Base-by-base conservation (phyloP, 2,888 invertebrate genomes). In the Protonemura montana region DNA sequence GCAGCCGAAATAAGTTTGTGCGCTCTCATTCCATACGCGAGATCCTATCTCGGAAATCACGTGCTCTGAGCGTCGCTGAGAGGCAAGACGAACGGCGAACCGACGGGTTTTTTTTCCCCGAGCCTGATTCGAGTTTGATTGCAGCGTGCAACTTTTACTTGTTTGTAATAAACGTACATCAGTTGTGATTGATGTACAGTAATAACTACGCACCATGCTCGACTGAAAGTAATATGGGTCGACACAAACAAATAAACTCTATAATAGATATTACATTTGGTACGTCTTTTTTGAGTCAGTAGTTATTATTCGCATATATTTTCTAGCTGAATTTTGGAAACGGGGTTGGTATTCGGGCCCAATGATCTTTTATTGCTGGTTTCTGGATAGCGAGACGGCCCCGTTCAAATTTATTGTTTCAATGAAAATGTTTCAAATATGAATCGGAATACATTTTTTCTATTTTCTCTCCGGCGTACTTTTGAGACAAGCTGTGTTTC, bases 91-190 rank as follows among this genome's bases (percentile, higher is more conserved):
- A 35, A 35, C 35, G 10, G 35, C 10, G 35, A 35, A 35, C 59
- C 16, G 59, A 59, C 59, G 59, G 35, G n/a, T n/a, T n/a, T 59
- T 59, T 59, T 59, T 59, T 59, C 59, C 59, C 13, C 59, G 59
- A 10, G 59, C 59, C 21, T 59, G 59, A 59, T 59, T 59, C 59
- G 59, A 59, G 59, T 59, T 59, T 59, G 59, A 59, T 59, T 59
- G 59, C 59, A 59, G 59, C 59, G 59, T 59, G 59, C 59, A 59
- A 59, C 59, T 59, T 59, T 59, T 59, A 59, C 59, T 59, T 59
- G 59, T 59, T 59, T 59, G 59, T 59, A 7, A 59, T 59, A 59
- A 59, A 59, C 59, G 59, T 59, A 13, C 59, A 59, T 59, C 59
- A 59, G 59, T 59, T 59, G 59, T 59, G 59, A 59, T 59, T 59